Evolutionary conservation across 1,140 invertebrate species (phyloP), one percentile per base, ranked within the genome.

Genomic region (Helicoverpa armigera): DNA sequence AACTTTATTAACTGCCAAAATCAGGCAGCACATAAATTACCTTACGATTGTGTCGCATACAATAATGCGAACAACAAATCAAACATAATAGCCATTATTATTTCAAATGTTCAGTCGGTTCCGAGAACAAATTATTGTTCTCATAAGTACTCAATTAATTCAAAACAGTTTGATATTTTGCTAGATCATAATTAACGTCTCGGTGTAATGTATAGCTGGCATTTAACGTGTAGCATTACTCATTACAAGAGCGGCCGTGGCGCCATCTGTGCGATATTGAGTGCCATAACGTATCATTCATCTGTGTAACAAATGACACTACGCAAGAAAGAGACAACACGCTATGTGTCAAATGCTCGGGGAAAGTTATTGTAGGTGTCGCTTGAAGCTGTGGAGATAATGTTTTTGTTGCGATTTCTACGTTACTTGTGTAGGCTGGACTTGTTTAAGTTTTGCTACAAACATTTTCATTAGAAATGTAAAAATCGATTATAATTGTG

Each of bases 231-330:
- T 23, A 63, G 43, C 48, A 67, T 67, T 77, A 48, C 61, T 77
- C 75, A 77, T 67, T 67, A 54, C 31, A 67, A 29, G 35, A 43
- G n/a, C 35, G n/a, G 31, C 35, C 48, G 12, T 14, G n/a, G 31
- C 60, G 16, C 75, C 75, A 77, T 77, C 23, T 77, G 61, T 67
- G 31, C 29, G 29, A 67, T 67, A 77, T 77, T 77, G 75, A 67
- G 23, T 77, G 61, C 51, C 61, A 43, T 77, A 67, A 77, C 51
- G 75, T 77, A 77, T 77, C 50, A 77, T 67, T 35, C 60, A 54
- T 54, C 61, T 29, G 54, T 23, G 53, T 77, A 23, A 77, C 61
- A 67, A 77, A 67, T 75, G 56, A 67, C 61, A 77, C 14, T 54
- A 35, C 9, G 72, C 31, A 29, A 14, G 75, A 77, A 31, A 43